Evolutionary conservation across 2,113 vertebrate species (phyloP).

Genomic region (Microtus montanus): DNA sequence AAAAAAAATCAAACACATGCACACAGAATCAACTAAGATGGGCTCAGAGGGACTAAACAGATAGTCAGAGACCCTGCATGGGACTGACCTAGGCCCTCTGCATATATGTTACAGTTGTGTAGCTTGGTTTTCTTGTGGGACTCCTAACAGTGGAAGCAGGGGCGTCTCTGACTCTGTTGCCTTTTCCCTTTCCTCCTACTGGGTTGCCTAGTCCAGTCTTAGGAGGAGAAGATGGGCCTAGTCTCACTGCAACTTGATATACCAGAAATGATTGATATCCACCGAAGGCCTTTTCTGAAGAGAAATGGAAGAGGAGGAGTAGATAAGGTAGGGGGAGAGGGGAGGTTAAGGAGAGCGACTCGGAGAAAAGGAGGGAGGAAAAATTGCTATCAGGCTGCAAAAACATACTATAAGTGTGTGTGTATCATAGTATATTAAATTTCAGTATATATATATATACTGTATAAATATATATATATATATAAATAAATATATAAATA

Average conservation of each 20-base stretch:
- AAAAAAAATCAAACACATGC: too few species aligned
- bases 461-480: too few species aligned
- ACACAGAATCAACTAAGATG: background rate
- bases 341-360: background rate
- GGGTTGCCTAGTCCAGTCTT: too few species aligned
- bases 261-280: background rate
- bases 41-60: background rate
- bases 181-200: background rate
- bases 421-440: too few species aligned
- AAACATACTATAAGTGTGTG: background rate
- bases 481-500: too few species aligned
- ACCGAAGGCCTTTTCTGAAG: background rate
- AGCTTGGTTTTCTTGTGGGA: background rate
- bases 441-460: too few species aligned
- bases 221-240: background rate
- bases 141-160: background rate
- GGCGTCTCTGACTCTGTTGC: background rate
- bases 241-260: background rate
- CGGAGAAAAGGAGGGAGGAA: background rate
- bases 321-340: too few species aligned
- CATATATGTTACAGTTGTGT: background rate
- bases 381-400: background rate
- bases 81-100: background rate
- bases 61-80: background rate
- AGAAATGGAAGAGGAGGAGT: background rate